Conservation (phyloP, 2,888 invertebrate genomes). For the Yponomeuta evonymella region DNA sequence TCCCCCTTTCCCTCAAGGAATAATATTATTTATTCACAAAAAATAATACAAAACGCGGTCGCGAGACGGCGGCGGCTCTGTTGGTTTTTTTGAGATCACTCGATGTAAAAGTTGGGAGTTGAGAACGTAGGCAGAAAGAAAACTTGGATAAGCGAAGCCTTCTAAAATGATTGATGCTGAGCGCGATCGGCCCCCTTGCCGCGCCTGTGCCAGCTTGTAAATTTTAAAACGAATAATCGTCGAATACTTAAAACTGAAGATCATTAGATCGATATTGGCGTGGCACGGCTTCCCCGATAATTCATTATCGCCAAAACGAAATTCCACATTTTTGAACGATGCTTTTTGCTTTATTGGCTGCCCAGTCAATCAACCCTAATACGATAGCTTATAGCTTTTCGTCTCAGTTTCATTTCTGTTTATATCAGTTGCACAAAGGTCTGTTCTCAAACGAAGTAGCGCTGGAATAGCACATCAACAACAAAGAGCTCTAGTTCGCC, state of each 20-base stretch:
- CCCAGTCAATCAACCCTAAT: constrained; percentile 40
- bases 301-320: constrained; percentile 54
- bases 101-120: constrained; percentile 67
- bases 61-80: constrained; percentile 57
- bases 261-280: constrained; percentile 67
- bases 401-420: constrained; percentile 19
- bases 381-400: constrained; percentile 29
- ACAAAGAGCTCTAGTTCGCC: constrained; percentile 43
- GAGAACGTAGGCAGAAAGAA: constrained; percentile 65
- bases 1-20: constrained; percentile 73
- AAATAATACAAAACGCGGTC: constrained; percentile 73
- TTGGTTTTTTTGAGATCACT: constrained; percentile 73
- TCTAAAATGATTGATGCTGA: constrained; percentile 75
- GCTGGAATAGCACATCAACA: constrained; percentile 21
- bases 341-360: constrained; percentile 41
- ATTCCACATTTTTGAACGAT: constrained; percentile 39
- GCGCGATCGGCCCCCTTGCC: constrained; percentile 18
- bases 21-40: constrained; percentile 77
- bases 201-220: constrained; percentile 28
- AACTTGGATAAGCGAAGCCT: constrained; percentile 75
- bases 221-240: constrained; percentile 74
- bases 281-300: constrained; percentile 42
- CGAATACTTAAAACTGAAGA: constrained; percentile 64
- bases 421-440: constrained; percentile 6
- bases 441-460: constrained; percentile 11